These are phyloP conservation scores for Eristalis arbustorum DNA, from an alignment of 2,888 invertebrate genomes.

Conservation along the genomic window DNA sequence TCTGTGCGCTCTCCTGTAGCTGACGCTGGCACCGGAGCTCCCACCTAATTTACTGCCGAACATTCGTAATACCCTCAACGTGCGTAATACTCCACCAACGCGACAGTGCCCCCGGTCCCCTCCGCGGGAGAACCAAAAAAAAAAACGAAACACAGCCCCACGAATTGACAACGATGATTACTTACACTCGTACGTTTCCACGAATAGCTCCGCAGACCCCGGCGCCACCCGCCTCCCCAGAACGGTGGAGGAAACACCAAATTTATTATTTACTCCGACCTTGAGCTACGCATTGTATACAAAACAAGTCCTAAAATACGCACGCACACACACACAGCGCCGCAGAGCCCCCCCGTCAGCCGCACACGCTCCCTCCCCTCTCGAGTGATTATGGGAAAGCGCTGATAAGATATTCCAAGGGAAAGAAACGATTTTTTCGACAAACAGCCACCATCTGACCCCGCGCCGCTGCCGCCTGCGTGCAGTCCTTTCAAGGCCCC, in stretches of 20 bases:
- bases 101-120: neutral
- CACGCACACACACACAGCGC: neutral
- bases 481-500: neutral
- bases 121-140: neutral
- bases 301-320: slow-evolving; percentile 55
- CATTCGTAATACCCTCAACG: slow-evolving; percentile 26
- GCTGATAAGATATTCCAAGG: slow-evolving; percentile 40
- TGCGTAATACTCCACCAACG: slow-evolving; percentile 29
- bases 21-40: neutral
- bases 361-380: slow-evolving; percentile 18
- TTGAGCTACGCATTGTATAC: slow-evolving; percentile 59
- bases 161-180: slow-evolving; percentile 25
- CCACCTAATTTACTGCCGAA: slow-evolving; percentile 18
- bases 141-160: neutral
- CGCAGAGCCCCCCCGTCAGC: slow-evolving; percentile 25
- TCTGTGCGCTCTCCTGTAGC: neutral
- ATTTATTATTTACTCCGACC: slow-evolving; percentile 56
- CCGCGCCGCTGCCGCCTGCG: neutral
- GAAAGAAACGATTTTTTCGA: slow-evolving; percentile 6
- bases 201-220: neutral
- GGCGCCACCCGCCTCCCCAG: neutral
- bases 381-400: slow-evolving; percentile 16
- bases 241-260: slow-evolving; percentile 1
- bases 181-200: slow-evolving; percentile 6
- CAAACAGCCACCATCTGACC: neutral